Evolutionary conservation across 2,797 vertebrate species (phyloP).

Genomic region (Sebastes jordani): DNA sequence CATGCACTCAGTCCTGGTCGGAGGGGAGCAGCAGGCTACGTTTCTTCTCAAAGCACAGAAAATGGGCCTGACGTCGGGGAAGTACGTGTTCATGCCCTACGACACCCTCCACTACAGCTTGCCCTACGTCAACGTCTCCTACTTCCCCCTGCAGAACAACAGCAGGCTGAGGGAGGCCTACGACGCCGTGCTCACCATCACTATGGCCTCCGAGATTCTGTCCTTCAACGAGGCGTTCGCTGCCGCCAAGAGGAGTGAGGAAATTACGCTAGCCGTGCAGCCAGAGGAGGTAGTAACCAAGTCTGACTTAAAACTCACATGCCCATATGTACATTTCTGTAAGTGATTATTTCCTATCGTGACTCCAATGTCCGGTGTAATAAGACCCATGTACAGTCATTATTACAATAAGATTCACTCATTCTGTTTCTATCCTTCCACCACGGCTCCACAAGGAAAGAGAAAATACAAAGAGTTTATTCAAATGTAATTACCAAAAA

Average conservation of each 20-base stretch:
- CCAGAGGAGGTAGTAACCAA: conserved; percentile 80
- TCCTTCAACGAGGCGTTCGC: conserved; percentile 88
- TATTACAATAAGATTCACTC: not conserved
- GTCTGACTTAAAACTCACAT: not conserved
- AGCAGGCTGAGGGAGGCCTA: conserved; percentile 87
- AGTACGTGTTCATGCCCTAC: conserved; percentile 91
- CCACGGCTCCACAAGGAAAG: not conserved
- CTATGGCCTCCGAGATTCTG: conserved; percentile 86
- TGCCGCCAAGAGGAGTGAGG: conserved; percentile 78
- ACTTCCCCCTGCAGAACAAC: conserved; percentile 82
- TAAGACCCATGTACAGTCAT: not conserved
- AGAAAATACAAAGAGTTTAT: not conserved
- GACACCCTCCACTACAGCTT: conserved; percentile 92
- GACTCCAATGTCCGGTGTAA: not conserved
- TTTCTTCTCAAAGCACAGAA: conserved; percentile 89
- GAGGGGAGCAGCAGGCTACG: conserved; percentile 86
- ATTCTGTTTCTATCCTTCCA: not conserved
- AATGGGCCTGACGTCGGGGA: conserved; percentile 90
- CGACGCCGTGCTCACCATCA: conserved; percentile 91
- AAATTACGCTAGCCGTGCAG: conserved; percentile 77
- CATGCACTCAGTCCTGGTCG: conserved; percentile 91
- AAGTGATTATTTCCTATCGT: not conserved
- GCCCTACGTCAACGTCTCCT: conserved; percentile 86
- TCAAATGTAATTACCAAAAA: not conserved
- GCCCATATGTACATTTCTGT: not conserved